A percentile compares a stretch with the other conserved stretches of the same genome.
Evolutionary conservation across 1,140 invertebrate species (phyloP).

Genomic region (Monomorium pharaonis): DNA sequence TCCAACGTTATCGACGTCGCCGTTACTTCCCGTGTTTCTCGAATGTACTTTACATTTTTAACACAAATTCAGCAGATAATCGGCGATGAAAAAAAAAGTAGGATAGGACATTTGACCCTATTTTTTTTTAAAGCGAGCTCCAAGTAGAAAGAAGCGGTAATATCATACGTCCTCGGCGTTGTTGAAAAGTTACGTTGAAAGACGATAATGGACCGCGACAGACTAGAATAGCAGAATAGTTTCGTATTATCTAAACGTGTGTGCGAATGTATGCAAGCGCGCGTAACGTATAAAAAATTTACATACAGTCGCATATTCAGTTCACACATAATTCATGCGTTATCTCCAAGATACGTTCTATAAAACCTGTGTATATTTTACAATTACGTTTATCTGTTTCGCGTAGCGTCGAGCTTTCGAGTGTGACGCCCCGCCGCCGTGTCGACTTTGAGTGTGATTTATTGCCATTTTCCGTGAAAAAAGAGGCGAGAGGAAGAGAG

Average conservation of each 20-base stretch:
- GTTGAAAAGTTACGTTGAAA: background rate
- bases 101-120: background rate
- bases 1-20: slow-evolving; percentile 36
- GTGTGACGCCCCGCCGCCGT: too few relatives aligned
- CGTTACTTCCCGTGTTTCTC: background rate
- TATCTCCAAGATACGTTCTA: background rate
- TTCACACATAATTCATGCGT: background rate
- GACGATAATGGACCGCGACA: background rate
- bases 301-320: background rate
- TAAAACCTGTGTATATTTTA: background rate
- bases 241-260: background rate
- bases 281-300: background rate
- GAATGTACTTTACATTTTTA: slow-evolving; percentile 21
- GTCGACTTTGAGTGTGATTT: background rate
- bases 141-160: background rate
- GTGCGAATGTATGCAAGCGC: background rate
- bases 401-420: background rate
- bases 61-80: slow-evolving; percentile 5
- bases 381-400: background rate
- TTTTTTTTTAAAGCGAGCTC: background rate
- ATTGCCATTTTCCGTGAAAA: background rate
- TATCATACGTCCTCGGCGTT: background rate
- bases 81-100: background rate
- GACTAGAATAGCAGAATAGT: background rate
- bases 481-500: background rate